Evolutionary conservation across 2,888 invertebrate genomes (phyloP), one percentile per base, ranked within the genome.

Genomic region (Caenorhabditis auriculariae): DNA sequence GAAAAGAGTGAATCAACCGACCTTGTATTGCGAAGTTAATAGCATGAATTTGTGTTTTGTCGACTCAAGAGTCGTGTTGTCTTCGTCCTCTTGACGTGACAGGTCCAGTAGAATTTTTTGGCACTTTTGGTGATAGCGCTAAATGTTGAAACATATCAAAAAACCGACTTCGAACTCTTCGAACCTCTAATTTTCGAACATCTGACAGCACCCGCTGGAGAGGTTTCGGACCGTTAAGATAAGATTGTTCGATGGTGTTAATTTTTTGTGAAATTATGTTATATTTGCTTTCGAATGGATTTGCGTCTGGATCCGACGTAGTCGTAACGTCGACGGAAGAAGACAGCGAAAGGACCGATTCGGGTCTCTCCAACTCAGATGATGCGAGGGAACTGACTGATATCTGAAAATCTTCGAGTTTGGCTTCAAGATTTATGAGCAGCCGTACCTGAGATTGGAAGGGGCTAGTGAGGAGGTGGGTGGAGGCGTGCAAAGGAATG

Each of bases 331-430:
- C 63, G 44, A 63, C 59, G 1, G 63, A 61, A 23, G 69, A 69
- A 19, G 60, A 55, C 45, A 69, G 52, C 24, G 72, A 72, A 54
- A 72, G 61, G 4, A 69, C 72, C 28, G 72, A 72, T 43, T 67
- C 67, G 39, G 66, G 62, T 35, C 72, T 47, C 43, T 72, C 72
- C 56, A 66, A 59, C 26, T 69, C 72, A 38, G 72, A 72, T 45
- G 72, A 68, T 32, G 69, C 69, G 41, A 72, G 54, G 37, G 72
- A 72, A 41, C 60, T 61, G 49, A 72, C 63, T 37, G 72, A 72
- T 21, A 72, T 67, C 72, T 72, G 53, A 39, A 66, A 60, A 26
- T 21, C n/a, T 7, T 4, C 26, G 17, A 4, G 42, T 27, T 42
- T 6, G 9, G n/a, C 3, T 17, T 7, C 21, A 6, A 38, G 35